Percentiles rank a stretch among this genome's conserved stretches.
phyloP scores from a whole-genome alignment of 2,113 vertebrate species.

The Ammodytes dubius region DNA sequence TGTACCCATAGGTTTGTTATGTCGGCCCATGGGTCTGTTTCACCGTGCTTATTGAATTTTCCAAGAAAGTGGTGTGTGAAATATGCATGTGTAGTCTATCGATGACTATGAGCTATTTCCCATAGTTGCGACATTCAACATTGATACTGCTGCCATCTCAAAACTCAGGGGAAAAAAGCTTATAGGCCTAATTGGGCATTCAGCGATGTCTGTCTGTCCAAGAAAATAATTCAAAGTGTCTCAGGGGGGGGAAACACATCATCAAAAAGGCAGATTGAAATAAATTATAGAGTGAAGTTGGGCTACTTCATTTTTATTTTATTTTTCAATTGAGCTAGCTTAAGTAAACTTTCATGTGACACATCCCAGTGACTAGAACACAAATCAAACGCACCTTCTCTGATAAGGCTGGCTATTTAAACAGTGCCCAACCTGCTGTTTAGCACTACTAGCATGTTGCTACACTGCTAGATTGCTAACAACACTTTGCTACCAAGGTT shows the following conservation, averaged over 20 bases:
- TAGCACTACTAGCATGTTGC: background rate
- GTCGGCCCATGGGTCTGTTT: background rate
- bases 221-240: background rate
- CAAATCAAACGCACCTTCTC: background rate
- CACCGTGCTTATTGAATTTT: background rate
- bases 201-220: background rate
- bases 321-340: background rate
- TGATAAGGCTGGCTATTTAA: constrained; percentile 6
- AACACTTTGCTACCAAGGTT: background rate
- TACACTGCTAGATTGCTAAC: background rate
- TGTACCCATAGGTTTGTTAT: background rate
- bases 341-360: background rate
- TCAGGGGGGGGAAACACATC: no score
- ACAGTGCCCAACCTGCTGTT: background rate
- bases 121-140: background rate
- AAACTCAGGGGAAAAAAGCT: background rate
- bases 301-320: background rate
- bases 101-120: constrained; percentile 8
- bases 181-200: background rate
- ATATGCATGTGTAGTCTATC: background rate
- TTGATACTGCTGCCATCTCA: no score
- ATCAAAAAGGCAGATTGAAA: background rate
- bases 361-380: background rate
- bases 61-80: background rate
- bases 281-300: no score